Base-by-base conservation (phyloP, 1,140 invertebrate genomes). In the Orius insidiosus region DNA sequence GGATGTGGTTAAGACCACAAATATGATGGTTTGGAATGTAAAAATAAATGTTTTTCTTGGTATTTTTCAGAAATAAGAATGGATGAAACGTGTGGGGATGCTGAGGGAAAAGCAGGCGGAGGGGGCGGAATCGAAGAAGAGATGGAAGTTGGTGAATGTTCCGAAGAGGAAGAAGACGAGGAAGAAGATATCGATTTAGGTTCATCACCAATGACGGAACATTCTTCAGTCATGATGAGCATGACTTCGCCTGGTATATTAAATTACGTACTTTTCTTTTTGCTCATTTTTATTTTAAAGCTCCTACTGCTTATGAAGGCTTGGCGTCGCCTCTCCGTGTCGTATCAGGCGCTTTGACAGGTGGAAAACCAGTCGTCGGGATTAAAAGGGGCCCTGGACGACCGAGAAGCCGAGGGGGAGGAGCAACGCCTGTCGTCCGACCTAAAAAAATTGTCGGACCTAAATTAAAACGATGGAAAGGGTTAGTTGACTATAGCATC, bases 131-230 rank as follows among this genome's bases (percentile, higher is more conserved):
- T 55, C 13, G 65, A 66, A 44, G 67, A 68, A 54, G 50, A 56
- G 48, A 56, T 58, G 48, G 59, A 60, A 41, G 60, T 65, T 48
- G 62, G 64, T 46, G 66, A 68, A 48, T 59, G 59, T 32, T 61
- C 62, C 16, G 55, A 53, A 47, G 56, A 57, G 36, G 56, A 56
- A 42, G 56, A 55, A 11, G 56, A 57, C 15, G 56, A 56, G 6
- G 54, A 56, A 40, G 56, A 57, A 31, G 52, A 55, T 16, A 39
- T 47, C 15, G 47, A 49, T 15, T 48, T 30, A 16, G 44, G 35
- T 8, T 53, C 45, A 13, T 50, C 52, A 6, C 48, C 49, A 10
- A 44, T 47, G n/a, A 47, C 51, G 30, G 47, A 55, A 30, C 24
- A 50, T 13, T 44, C 50, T 11, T 45, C 49, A 33, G 10, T 50